Evolutionary conservation across 2,888 invertebrate genomes (phyloP).

Genomic region (Lasioglossum villosulum): DNA sequence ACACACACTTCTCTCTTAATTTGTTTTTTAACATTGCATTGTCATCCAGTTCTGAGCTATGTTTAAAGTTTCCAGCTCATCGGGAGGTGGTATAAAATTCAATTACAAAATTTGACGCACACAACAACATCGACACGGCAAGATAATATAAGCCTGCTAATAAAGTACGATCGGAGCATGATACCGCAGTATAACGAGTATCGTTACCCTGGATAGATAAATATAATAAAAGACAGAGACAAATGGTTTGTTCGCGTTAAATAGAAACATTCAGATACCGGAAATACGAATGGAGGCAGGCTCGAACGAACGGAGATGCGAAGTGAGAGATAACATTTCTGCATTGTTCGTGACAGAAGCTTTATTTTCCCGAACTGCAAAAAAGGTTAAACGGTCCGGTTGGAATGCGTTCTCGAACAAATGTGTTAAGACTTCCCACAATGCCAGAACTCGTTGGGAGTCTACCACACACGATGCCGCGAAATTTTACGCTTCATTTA

Average conservation of each 20-base stretch:
- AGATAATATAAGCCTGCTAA: too few relatives aligned
- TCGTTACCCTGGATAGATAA: not conserved
- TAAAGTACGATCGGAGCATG: too few relatives aligned
- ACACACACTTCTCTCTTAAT: too few relatives aligned
- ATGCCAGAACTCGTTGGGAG: slow-evolving; percentile 38
- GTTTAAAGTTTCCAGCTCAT: too few relatives aligned
- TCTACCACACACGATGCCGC: slow-evolving; percentile 57
- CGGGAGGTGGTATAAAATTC: too few relatives aligned
- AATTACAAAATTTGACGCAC: too few relatives aligned
- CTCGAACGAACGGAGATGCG: not conserved
- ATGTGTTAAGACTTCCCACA: slow-evolving; percentile 44
- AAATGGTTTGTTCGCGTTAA: not conserved
- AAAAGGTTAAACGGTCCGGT: slow-evolving; percentile 34
- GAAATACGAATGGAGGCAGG: not conserved
- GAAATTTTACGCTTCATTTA: slow-evolving; percentile 55
- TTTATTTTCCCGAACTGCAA: not conserved
- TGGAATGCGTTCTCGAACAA: slow-evolving; percentile 26
- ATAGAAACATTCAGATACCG: not conserved
- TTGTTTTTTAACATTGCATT: too few relatives aligned
- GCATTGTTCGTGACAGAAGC: not conserved
- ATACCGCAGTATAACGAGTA: too few relatives aligned
- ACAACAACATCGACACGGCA: too few relatives aligned
- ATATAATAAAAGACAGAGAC: not conserved
- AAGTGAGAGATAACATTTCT: not conserved
- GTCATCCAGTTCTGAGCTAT: too few relatives aligned